These are phyloP conservation scores for Zaprionus kolodkinae DNA, from an alignment of 1,140 invertebrate genomes.

Conservation along the genomic window DNA sequence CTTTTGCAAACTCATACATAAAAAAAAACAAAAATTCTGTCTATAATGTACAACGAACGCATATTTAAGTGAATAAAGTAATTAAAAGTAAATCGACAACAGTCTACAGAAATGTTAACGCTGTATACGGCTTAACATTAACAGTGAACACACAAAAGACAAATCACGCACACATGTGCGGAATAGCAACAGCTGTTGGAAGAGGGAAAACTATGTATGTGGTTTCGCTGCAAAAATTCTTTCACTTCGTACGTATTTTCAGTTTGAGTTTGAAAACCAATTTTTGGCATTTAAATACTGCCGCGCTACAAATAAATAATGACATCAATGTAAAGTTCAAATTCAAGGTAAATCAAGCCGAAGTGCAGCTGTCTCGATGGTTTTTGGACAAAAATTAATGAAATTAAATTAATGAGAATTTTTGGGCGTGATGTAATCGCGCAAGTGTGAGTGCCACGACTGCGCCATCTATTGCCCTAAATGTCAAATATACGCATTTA, in stretches of 20 bases:
- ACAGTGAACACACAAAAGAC: conserved; percentile 17
- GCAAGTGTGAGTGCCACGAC: conserved; percentile 50
- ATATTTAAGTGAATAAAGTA: neutral
- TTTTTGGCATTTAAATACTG: conserved; percentile 64
- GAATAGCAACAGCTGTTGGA: conserved; percentile 38
- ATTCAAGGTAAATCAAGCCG: conserved; percentile 58
- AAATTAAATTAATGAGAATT: conserved; percentile 56
- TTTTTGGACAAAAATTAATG: conserved; percentile 12
- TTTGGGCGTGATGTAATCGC: conserved; percentile 77
- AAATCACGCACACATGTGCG: conserved; percentile 13
- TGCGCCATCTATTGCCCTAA: conserved; percentile 41
- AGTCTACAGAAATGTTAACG: neutral
- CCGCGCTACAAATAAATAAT: conserved; percentile 47
- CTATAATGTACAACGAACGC: neutral
- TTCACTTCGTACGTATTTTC: conserved; percentile 73
- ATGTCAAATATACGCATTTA: conserved; percentile 11
- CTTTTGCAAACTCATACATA: too few species aligned
- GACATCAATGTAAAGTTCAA: conserved; percentile 56
- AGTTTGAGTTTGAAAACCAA: conserved; percentile 51
- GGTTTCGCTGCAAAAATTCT: conserved; percentile 53
- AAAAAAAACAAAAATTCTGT: neutral
- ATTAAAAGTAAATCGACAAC: neutral
- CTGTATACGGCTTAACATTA: neutral
- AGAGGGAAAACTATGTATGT: conserved; percentile 22
- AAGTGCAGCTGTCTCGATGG: neutral